These are phyloP conservation scores for Megaleporinus macrocephalus DNA, from an alignment of 2,113 vertebrate genomes.

Conservation along the genomic window DNA sequence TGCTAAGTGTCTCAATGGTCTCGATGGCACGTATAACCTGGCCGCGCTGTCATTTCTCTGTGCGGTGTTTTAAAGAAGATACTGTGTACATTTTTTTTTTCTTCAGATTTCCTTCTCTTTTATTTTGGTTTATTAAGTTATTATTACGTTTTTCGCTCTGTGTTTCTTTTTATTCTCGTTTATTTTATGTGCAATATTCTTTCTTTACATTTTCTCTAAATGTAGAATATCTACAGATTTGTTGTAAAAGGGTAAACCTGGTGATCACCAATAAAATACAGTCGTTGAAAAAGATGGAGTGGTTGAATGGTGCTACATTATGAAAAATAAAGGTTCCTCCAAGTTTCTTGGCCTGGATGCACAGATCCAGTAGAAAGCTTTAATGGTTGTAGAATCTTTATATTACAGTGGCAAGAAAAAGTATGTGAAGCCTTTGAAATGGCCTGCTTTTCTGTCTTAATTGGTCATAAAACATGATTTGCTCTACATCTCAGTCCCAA, in stretches of 20 bases:
- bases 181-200: slow-evolving; percentile 83
- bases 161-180: slow-evolving; percentile 68
- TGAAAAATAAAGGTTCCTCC: background rate
- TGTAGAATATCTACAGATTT: slow-evolving; percentile 72
- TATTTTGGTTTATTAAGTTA: slow-evolving; percentile 6
- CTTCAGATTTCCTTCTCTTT: slow-evolving; percentile 36
- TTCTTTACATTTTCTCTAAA: slow-evolving; percentile 69
- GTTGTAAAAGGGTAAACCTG: slow-evolving; percentile 82
- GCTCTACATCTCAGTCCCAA: too few species aligned
- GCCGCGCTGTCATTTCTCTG: slow-evolving; percentile 69
- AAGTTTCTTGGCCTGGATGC: background rate
- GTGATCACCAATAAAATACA: slow-evolving; percentile 85
- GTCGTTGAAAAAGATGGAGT: slow-evolving; percentile 66
- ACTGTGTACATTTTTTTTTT: slow-evolving; percentile 67
- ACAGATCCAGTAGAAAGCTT: too few species aligned
- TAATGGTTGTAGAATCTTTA: too few species aligned
- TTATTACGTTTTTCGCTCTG: slow-evolving; percentile 66
- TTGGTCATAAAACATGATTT: too few species aligned
- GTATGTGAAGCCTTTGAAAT: too few species aligned
- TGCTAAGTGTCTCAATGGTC: slow-evolving; percentile 76
- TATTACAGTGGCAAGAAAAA: too few species aligned
- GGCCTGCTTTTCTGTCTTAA: too few species aligned
- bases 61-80: slow-evolving; percentile 76
- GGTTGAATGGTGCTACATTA: background rate
- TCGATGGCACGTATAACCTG: slow-evolving; percentile 76